A percentile compares a stretch with the other conserved stretches of the same genome.
phyloP scores from a whole-genome alignment of 2,888 invertebrate species.

The Ashinkailepas kermadecensis region DNA sequence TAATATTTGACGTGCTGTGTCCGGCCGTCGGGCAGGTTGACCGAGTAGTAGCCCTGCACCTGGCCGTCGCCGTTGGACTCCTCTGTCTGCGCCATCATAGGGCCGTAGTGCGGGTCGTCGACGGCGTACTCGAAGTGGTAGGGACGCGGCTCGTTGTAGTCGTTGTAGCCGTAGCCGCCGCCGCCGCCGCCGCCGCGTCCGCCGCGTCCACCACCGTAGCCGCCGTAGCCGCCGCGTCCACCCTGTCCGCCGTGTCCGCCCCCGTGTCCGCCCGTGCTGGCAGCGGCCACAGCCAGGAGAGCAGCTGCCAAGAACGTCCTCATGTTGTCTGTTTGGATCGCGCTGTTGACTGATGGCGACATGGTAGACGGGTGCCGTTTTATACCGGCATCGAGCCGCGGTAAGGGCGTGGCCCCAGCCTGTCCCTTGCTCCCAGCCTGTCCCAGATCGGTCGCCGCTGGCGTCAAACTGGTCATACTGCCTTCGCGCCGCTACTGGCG shows the following conservation, averaged over 20 bases:
- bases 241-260: background rate
- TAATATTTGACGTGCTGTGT: constrained; percentile 27
- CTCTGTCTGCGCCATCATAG: constrained; percentile 14
- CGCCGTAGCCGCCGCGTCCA: background rate
- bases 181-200: background rate
- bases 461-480: no score
- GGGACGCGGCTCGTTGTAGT: background rate
- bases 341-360: background rate
- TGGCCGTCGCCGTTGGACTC: constrained; percentile 27
- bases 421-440: background rate
- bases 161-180: background rate
- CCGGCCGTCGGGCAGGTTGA: constrained; percentile 32
- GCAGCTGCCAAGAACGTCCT: background rate
- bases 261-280: background rate
- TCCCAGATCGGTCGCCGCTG: no score
- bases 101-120: constrained; percentile 18
- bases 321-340: background rate
- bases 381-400: background rate
- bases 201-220: background rate
- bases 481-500: no score
- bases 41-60: constrained; percentile 30
- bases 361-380: background rate
- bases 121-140: constrained; percentile 17
- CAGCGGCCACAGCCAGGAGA: background rate
- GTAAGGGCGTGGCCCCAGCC: background rate